Evolutionary conservation across 2,797 vertebrate species (phyloP), one percentile per base, ranked within the genome.

Genomic region (Melopsittacus undulatus): DNA sequence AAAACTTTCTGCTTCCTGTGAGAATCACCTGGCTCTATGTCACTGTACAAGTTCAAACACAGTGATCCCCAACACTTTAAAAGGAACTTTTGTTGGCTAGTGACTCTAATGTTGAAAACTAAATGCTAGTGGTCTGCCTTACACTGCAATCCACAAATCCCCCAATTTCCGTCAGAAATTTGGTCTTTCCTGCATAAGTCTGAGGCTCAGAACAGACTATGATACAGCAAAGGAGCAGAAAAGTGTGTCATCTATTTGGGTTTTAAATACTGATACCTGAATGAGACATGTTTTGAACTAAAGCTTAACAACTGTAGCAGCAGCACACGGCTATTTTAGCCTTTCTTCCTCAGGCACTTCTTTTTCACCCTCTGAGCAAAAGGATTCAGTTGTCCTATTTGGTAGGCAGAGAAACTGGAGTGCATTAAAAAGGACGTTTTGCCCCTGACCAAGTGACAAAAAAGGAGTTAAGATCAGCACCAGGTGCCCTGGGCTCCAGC

Each of bases 61-160:
- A 92, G 22, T 0, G 3, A 61, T 30, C 30, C 16, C 8, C n/a
- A 57, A 54, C 12, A 63, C 0, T 0, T 51, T 63, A 40, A 70
- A 23, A 64, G 7, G 6, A n/a, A 24, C 6, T 70, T 79, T 12
- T n/a, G 59, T 24, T 49, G 29, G 29, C 8, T 81, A 19, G 20
- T 38, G 26, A 56, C 11, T 18, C 2, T 45, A 49, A 68, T 4
- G 4, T 4, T 43, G 11, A 62, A 66, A 90, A 82, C 22, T 17
- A 76, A 75, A 48, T 11, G 4, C 15, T 51, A 22, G 46, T 69
- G 20, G 8, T 51, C 46, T 66, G 20, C 12, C 49, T 66, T 38
- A 26, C 15, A 29, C 5, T 36, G 11, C 20, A 74, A 74, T 6
- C 21, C 43, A 68, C 16, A 92, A 78, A 69, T 43, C 7, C 9